Base-by-base conservation (phyloP, 2,113 vertebrate genomes). In the Sylvietta virens region DNA sequence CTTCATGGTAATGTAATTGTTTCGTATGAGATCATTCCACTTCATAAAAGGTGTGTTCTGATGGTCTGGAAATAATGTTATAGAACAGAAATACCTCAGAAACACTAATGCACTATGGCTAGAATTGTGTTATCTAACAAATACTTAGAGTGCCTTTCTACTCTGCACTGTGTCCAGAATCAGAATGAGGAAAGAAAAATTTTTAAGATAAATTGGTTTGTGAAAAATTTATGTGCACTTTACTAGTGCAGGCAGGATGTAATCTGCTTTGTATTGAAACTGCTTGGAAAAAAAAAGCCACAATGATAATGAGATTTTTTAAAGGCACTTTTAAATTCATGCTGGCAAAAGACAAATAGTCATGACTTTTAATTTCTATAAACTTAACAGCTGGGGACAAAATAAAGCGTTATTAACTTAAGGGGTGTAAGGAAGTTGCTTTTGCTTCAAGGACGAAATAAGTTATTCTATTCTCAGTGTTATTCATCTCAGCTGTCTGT, bases 191-290 rank as follows among this genome's bases (percentile, higher is more conserved):
- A 97, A 95, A 97, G 97, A 98, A 96, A 97, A 97, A 93, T 94
- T 94, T 97, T 97, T 97, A 95, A 97, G 97, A 98, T 98, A 98
- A 98, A 98, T 98, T 98, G 97, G 97, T 97, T 98, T 98, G 97
- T 98, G 97, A 98, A 98, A 98, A 98, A 98, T 98, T 98, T 97
- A 98, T 98, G 97, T 98, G 95, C 93, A 97, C 97, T 98, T 97
- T 97, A 97, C 89, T 96, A 92, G 95, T 92, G 92, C 84, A 97
- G 97, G 97, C 97, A 98, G 97, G 95, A 98, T 98, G 97, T 98
- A 97, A 98, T 98, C 96, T 98, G 94, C 96, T 98, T 98, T 97
- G 97, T 98, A 98, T 98, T 98, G 97, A 98, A 97, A 98, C 97
- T 97, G 78, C 94, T 97, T 86, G 84, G 81, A 73, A 97, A 88